A percentile compares a stretch with the other conserved stretches of the same genome.
These are phyloP conservation scores for Eucriotettix oculatus DNA, from an alignment of 2,888 invertebrate species.

Conservation along the genomic window DNA sequence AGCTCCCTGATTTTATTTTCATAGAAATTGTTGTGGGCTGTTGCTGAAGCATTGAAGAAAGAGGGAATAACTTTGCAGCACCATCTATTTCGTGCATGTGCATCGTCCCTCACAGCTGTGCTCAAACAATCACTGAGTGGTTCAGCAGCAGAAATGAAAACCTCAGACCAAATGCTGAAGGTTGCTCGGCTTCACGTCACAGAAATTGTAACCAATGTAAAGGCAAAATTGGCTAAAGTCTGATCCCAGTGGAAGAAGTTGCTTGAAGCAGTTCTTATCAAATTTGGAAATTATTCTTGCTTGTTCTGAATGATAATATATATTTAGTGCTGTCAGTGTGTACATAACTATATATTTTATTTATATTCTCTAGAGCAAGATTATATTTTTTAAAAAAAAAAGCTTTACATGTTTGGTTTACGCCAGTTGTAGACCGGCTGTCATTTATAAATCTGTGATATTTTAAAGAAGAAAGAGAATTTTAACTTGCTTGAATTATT, in stretches of 20 bases:
- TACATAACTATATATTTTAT: background rate
- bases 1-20: constrained; percentile 14
- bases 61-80: constrained; percentile 54
- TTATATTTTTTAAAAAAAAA: background rate
- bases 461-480: too few species aligned
- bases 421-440: too few species aligned
- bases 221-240: too few species aligned
- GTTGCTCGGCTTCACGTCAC: constrained; percentile 19
- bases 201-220: constrained; percentile 1
- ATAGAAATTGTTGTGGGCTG: constrained; percentile 68
- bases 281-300: too few species aligned
- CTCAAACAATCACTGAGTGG: constrained; percentile 39
- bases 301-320: too few species aligned
- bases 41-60: constrained; percentile 53
- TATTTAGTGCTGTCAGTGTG: too few species aligned
- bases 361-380: background rate
- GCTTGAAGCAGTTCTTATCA: too few species aligned
- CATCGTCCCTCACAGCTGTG: constrained; percentile 46
- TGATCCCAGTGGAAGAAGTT: too few species aligned
- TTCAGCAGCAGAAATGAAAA: too few species aligned
- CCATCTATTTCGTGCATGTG: constrained; percentile 52
- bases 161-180: constrained; percentile 48
- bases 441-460: too few species aligned
- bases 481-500: too few species aligned
- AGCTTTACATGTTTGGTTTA: too few species aligned